Base-by-base conservation (phyloP, 2,888 invertebrate species). In the Trypoxylon attenuatum region DNA sequence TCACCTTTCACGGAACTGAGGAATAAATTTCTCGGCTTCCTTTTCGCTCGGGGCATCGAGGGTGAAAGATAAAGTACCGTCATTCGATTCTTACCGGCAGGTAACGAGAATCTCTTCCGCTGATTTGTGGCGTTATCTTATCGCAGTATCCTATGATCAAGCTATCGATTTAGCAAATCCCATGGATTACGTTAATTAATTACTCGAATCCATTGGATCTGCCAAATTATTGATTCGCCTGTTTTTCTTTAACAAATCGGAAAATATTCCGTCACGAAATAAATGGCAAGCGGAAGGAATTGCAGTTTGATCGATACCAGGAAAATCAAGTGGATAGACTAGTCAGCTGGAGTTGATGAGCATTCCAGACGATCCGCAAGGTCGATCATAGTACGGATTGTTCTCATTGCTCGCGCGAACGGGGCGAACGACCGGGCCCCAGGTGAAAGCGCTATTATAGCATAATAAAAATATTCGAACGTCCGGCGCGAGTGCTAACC, bases 381-480 rank as follows among this genome's bases (percentile, higher is more conserved):
- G 68, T 62, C 70, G 59, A 23, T 47, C 29, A n/a, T n/a, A n/a
- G 16, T 29, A 10, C 15, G 23, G 41, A 38, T 46, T 5, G 29
- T 15, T 27, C 52, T 29, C 50, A 18, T 18, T 16, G 19, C 49
- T 60, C 76, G 75, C 73, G 71, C 72, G 69, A 16, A 41, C 19
- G 59, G 52, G 77, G 79, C 78, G 76, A 78, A 80, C 76, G 77
- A 80, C 78, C 79, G 74, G 59, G n/a, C n/a, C 68, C 70, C 68
- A 59, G 76, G 84, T 83, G 84, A 85, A 84, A 85, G 84, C 79
- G 79, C 76, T 77, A 84, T 83, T 78, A 79, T 75, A 66, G 71
- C 64, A 76, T 76, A 79, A 81, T 81, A 80, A 84, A 81, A 82
- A 79, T 82, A 81, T 82, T 78, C 79, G 77, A 79, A 80, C 80